These are phyloP conservation scores for Lanius collurio DNA, from an alignment of 2,113 vertebrate genomes.

Conservation along the genomic window DNA sequence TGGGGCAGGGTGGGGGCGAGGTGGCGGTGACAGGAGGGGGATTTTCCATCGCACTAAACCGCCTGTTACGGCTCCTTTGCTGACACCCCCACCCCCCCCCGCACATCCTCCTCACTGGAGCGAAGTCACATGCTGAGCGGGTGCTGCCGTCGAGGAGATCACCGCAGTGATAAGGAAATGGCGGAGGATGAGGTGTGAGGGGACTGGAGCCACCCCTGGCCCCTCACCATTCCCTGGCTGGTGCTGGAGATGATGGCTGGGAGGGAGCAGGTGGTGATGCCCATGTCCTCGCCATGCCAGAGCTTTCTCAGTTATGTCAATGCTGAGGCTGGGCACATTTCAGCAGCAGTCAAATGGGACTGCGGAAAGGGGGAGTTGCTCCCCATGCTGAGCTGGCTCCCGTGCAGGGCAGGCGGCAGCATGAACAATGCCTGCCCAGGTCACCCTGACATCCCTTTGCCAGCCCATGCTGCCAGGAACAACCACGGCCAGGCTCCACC, in stretches of 20 bases:
- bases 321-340: background rate
- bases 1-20: background rate
- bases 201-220: background rate
- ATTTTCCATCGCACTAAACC: constrained; percentile 45
- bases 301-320: background rate
- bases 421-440: constrained; percentile 19
- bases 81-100: background rate
- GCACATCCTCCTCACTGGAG: constrained; percentile 44
- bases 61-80: background rate
- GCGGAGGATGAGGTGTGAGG: background rate
- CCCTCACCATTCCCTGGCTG: background rate
- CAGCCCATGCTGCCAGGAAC: background rate
- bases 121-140: constrained; percentile 37
- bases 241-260: fast-evolving
- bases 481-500: background rate
- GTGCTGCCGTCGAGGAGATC: constrained; percentile 39
- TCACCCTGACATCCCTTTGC: constrained; percentile 27
- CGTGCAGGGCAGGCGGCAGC: background rate
- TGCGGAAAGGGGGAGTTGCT: background rate
- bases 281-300: background rate
- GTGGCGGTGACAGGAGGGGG: background rate
- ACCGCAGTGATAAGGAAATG: constrained; percentile 34
- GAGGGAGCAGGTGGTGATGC: background rate
- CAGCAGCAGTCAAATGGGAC: fast-evolving
- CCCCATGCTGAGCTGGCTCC: constrained; percentile 63